phyloP scores from a whole-genome alignment of 2,888 invertebrate genomes.

The Drosophila dives region DNA sequence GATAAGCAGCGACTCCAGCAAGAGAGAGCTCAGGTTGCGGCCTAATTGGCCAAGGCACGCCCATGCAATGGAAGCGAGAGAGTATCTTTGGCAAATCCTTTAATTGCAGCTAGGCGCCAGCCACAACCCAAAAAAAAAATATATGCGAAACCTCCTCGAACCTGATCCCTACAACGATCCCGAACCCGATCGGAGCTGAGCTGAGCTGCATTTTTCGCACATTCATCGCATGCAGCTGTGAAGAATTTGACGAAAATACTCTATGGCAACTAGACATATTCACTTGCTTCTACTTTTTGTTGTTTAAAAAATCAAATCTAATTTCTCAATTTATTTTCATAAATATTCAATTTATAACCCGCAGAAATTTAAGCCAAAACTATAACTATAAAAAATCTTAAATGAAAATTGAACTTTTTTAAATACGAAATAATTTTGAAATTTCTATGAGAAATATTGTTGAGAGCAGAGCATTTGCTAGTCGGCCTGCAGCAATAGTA shows the following conservation, averaged over 20 bases:
- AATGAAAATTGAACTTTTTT: not conserved
- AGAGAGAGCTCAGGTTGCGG: conserved; percentile 4
- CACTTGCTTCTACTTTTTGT: conserved; percentile 1
- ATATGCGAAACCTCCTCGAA: conserved; percentile 5
- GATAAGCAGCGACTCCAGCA: not conserved
- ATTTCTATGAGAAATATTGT: not conserved
- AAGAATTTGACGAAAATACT: conserved; percentile 46
- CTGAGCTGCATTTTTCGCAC: conserved; percentile 52
- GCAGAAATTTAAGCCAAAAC: not conserved
- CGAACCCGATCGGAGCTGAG: conserved; percentile 7
- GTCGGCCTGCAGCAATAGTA: conserved; percentile 14
- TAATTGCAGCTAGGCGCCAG: conserved; percentile 74
- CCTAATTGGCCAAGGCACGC: conserved; percentile 65
- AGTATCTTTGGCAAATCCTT: conserved; percentile 67
- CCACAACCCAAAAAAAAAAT: not conserved
- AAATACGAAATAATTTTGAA: not conserved
- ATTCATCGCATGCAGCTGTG: conserved; percentile 71
- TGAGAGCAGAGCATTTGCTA: conserved; percentile 24
- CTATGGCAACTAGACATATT: conserved; percentile 9
- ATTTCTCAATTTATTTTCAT: too few relatives aligned
- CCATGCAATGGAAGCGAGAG: conserved; percentile 10
- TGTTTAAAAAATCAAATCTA: not conserved
- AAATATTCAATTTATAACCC: too few relatives aligned
- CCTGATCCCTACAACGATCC: not conserved
- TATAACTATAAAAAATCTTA: not conserved